Base-by-base conservation (phyloP, 2,113 vertebrate genomes). In the Melierax canorus region DNA sequence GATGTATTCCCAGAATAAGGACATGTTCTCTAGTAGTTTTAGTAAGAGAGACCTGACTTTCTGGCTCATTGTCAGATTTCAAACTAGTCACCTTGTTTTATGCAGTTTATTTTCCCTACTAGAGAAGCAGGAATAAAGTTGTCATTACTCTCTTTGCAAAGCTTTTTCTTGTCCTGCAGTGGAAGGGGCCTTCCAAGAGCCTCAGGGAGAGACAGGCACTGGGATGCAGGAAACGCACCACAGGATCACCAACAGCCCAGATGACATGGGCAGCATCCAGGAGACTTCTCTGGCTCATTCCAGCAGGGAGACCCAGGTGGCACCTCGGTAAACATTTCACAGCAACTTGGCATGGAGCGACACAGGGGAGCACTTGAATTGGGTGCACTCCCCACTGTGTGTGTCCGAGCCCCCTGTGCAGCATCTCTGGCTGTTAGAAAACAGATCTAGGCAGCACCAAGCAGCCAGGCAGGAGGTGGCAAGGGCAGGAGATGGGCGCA, bases 391-490 rank as follows among this genome's bases (percentile, higher is more conserved):
- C 17, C 36, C 7, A 2, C 39, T 19, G 30, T 0, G 8, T 11
- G 27, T 72, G 75, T 27, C 62, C 5, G 9, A 36, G 56, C 15
- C 26, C 45, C 34, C 56, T 0, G 4, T 12, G 55, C 53, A 56
- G 68, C 51, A 43, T 14, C 78, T 55, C 19, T 32, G 80, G 77
- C 90, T 71, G 27, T 11, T 51, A 22, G 79, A 38, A 43, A 21
- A 29, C 48, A 45, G 84, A 22, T 29, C 53, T 11, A 84, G 92
- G 62, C 87, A 66, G 72, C 6, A 3, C 29, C 12, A 14, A 45
- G 88, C 79, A 71, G 79, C 77, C 71, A 62, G 95, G 79, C 16
- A 36, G 97, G 98, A 96, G 88, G 51, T 66, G 93, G 23, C 0
- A 19, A 87, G 80, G 90, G 71, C 86, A 74, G 79, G 78, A 78